A percentile compares a stretch with the other conserved stretches of the same genome.
Conservation (phyloP, 2,888 invertebrate genomes). For the Plemyria rubiginata region DNA sequence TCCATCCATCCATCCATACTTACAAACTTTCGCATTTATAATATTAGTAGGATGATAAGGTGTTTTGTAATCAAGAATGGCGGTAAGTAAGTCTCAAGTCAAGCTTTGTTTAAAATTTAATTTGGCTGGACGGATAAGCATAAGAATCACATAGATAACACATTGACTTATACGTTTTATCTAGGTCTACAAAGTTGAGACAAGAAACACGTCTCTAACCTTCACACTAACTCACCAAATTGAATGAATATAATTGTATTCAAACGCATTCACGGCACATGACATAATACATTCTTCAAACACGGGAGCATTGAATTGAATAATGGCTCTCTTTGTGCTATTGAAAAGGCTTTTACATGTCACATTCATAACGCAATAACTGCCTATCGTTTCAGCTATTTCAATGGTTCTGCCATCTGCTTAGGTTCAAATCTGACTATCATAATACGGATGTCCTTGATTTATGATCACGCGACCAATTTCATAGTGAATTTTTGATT, state of each 20-base stretch:
- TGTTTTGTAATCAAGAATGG: no score
- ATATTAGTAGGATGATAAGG: no score
- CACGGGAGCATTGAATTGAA: constrained; percentile 23
- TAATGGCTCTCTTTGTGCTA: constrained; percentile 32
- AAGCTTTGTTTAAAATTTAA: no score
- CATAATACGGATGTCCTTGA: neutral
- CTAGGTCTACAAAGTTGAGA: neutral
- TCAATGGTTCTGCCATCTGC: constrained; percentile 11
- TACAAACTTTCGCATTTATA: no score
- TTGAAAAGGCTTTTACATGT: constrained; percentile 28
- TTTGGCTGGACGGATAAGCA: no score
- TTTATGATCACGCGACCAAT: neutral
- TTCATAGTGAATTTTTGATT: no score
- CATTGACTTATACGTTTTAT: neutral
- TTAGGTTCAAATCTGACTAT: constrained; percentile 6
- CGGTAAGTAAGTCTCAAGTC: no score
- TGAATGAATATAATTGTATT: constrained; percentile 26
- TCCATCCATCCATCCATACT: no score
- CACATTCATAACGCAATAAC: constrained; percentile 24
- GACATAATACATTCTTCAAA: constrained; percentile 30
- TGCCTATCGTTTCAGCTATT: constrained; percentile 17
- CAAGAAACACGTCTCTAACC: constrained; percentile 1
- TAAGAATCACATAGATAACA: neutral
- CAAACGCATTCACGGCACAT: constrained; percentile 28
- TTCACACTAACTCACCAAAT: constrained; percentile 25